phyloP scores from a whole-genome alignment of 2,113 vertebrate genomes.

The Anseranas semipalmata region DNA sequence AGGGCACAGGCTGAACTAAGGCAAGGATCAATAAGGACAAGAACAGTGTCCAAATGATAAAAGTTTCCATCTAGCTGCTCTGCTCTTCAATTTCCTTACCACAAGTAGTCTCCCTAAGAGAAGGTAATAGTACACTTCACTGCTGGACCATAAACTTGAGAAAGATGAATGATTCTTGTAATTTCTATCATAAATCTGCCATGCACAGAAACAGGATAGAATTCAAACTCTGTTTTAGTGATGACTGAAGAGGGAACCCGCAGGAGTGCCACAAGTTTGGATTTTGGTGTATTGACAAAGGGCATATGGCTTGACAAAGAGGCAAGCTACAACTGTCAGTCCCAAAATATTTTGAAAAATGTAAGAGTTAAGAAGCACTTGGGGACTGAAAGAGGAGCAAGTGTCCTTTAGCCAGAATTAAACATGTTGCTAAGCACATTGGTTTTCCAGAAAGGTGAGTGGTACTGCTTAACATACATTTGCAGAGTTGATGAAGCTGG shows the following conservation, averaged over 20 bases:
- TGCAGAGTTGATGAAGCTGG: neutral
- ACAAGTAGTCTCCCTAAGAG: neutral
- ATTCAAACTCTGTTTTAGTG: neutral
- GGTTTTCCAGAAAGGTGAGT: neutral
- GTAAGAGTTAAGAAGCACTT: neutral
- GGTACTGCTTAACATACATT: neutral
- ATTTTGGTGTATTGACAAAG: neutral
- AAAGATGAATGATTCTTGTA: slow-evolving; percentile 58
- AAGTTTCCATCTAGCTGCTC: slow-evolving; percentile 23
- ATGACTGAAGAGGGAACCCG: neutral
- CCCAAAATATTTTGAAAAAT: neutral
- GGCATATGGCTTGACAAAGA: neutral
- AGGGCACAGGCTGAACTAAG: neutral
- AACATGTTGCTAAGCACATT: neutral
- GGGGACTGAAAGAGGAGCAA: neutral
- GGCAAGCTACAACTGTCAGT: neutral
- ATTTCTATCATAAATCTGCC: slow-evolving; percentile 45
- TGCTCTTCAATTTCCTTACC: slow-evolving; percentile 7
- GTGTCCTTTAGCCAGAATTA: neutral
- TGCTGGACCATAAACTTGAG: neutral
- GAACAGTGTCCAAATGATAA: slow-evolving; percentile 3
- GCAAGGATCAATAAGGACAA: neutral
- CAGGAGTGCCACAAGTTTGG: neutral
- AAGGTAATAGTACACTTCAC: neutral
- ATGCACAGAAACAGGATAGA: neutral